These are phyloP conservation scores for Cheilosia vulpina DNA, from an alignment of 2,888 invertebrate species.

Conservation along the genomic window DNA sequence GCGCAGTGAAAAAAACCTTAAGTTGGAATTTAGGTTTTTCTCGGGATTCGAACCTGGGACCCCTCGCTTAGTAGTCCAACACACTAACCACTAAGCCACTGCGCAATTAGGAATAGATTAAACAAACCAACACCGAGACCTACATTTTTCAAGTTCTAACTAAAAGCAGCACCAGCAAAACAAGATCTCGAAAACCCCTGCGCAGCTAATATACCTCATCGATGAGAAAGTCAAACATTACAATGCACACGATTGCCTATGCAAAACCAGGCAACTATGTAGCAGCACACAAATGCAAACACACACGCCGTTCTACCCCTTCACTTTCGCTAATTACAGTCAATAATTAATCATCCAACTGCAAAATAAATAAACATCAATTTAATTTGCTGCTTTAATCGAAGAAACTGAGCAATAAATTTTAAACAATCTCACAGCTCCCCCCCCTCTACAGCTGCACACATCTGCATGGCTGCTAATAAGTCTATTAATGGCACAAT, in stretches of 20 bases:
- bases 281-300: not conserved
- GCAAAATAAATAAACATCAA: conserved; percentile 36
- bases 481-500: conserved; percentile 66
- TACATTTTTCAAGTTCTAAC: not conserved
- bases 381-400: conserved; percentile 36
- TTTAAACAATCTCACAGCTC: conserved; percentile 17
- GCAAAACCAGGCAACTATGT: conserved; percentile 19
- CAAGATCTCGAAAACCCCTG: not conserved
- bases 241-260: conserved; percentile 2
- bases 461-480: conserved; percentile 58
- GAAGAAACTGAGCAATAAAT: conserved; percentile 41
- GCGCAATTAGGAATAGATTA: not conserved
- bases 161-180: not conserved
- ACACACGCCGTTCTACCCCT: not conserved
- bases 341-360: conserved; percentile 54
- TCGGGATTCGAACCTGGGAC: too few species aligned
- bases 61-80: too few species aligned
- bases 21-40: too few species aligned
- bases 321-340: conserved; percentile 53
- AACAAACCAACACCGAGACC: not conserved
- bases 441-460: not conserved
- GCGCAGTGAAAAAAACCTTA: too few species aligned
- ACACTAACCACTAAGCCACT: too few species aligned
- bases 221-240: conserved; percentile 3
- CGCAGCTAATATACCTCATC: not conserved